Conservation (phyloP, 2,797 vertebrate genomes). For the Platalea minor region DNA sequence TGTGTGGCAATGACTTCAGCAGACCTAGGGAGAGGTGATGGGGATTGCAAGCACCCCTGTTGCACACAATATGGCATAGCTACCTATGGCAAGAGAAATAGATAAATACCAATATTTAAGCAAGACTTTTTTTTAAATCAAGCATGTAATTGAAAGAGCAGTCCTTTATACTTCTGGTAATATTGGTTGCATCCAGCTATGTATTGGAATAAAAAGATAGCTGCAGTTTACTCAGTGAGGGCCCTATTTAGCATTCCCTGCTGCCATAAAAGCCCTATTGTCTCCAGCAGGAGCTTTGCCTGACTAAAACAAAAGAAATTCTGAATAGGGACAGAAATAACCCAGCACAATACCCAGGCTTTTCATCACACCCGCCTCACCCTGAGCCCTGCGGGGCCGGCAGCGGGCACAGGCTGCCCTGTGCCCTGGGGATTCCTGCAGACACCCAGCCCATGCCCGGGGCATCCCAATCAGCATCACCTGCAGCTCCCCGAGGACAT, state of each 20-base stretch:
- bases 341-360: not conserved
- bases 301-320: not conserved
- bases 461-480: fast-evolving
- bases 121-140: not conserved
- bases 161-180: not conserved
- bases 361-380: not conserved
- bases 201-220: not conserved
- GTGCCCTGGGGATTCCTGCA: not conserved
- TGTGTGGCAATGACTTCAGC: not conserved
- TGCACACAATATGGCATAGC: not conserved
- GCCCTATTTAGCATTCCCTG: not conserved
- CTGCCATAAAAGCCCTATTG: slow-evolving; percentile 9
- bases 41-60: not conserved
- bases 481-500: not conserved
- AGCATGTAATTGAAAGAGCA: not conserved
- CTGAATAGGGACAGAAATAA: slow-evolving; percentile 38
- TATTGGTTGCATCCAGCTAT: not conserved
- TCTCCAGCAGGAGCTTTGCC: slow-evolving; percentile 7
- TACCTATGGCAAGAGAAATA: not conserved
- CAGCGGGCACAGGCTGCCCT: fast-evolving
- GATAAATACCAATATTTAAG: not conserved
- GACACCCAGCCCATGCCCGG: fast-evolving
- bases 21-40: not conserved
- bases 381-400: fast-evolving
- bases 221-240: not conserved